Evolutionary conservation across 2,888 invertebrate genomes (phyloP), one percentile per base, ranked within the genome.

Genomic region (Drosophila multiciliata): DNA sequence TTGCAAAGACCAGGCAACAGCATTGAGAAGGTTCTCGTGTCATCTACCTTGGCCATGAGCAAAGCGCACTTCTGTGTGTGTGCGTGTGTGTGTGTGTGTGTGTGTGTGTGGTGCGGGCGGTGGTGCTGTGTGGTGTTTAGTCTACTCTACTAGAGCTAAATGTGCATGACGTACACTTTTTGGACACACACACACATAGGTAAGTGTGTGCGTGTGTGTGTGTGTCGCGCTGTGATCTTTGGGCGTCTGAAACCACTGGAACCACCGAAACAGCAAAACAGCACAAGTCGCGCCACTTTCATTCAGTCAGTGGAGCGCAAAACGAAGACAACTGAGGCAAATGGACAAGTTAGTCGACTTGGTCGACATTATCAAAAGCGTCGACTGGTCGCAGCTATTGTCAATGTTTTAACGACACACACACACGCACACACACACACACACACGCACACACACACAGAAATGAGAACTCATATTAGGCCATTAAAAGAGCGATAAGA

Each of bases 401-500:
- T 82, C 86, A 80, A 76, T 78, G 87, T 58, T 73, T 78, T 52
- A 78, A 73, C 69, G 72, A 71, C 77, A 65, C 70, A 74, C 52
- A 61, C 38, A 50, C 60, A 54, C 54, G 36, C 68, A 50, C 35
- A 53, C 32, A 32, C 26, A 61, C 26, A 49, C 20, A 23, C 52
- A 61, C 38, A 50, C 60, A 54, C 54, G 36, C 68, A 50, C 35
- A 53, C 32, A 32, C 26, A 61, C 26, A 49, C 20, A 23, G 26
- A 66, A 61, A 71, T 62, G 73, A 82, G 80, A 74, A 75, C 90
- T 73, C 90, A 85, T 90, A 86, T 86, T 85, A 74, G 90, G 83
- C 85, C 90, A 85, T 89, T 85, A 89, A 90, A 89, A 87, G 82
- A 85, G 89, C 89, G 87, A 87, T 87, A 87, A 87, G 87, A 90